Percentiles rank a stretch among this genome's conserved stretches.
These are phyloP conservation scores for Crocuta crocuta DNA, from an alignment of 2,113 vertebrate genomes.

Conservation along the genomic window DNA sequence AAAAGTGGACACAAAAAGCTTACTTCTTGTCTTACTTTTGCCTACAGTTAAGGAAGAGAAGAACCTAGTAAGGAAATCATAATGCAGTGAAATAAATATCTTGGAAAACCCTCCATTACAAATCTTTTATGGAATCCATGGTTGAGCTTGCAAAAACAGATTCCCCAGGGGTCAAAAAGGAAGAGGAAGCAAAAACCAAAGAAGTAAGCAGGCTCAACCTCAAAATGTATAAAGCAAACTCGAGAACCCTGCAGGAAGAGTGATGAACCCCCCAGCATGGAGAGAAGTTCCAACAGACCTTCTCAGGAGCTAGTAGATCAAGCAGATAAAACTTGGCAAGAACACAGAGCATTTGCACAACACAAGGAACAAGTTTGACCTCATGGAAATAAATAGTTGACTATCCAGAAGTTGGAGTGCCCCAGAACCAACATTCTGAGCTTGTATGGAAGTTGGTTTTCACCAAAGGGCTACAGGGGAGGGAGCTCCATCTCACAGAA, in stretches of 20 bases:
- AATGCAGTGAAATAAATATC: background rate
- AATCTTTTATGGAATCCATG: background rate
- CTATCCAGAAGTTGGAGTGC: background rate
- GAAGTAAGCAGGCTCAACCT: background rate
- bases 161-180: background rate
- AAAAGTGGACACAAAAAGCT: background rate
- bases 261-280: background rate
- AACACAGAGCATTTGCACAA: background rate
- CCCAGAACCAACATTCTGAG: background rate
- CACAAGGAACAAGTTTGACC: background rate
- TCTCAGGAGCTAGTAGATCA: background rate
- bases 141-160: background rate
- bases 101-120: background rate
- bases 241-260: background rate
- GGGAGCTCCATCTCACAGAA: background rate
- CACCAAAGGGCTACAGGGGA: background rate
- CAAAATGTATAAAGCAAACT: background rate
- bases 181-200: constrained; percentile 45
- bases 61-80: background rate
- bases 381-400: background rate
- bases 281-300: background rate
- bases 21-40: background rate
- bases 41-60: background rate
- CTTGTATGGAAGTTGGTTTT: background rate
- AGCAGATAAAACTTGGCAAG: background rate